Evolutionary conservation across 2,888 invertebrate genomes (phyloP).

Genomic region (Folsomia candida): DNA sequence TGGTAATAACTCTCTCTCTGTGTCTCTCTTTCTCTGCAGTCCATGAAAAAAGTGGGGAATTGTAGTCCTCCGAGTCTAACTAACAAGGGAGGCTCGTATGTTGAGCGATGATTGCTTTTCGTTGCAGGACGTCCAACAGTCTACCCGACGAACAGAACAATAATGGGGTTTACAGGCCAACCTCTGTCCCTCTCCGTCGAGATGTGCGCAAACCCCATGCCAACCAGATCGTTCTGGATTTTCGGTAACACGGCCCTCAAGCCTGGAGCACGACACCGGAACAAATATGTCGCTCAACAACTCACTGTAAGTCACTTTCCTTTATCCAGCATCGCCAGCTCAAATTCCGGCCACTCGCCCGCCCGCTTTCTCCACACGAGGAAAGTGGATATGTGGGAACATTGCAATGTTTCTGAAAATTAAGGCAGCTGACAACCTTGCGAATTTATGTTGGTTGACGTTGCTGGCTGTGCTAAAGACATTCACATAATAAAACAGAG

Average conservation of each 20-base stretch:
- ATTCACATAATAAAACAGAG: background rate
- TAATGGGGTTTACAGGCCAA: constrained; percentile 68
- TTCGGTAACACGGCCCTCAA: constrained; percentile 51
- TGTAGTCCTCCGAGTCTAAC: no score
- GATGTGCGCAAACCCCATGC: constrained; percentile 74
- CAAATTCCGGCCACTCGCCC: background rate
- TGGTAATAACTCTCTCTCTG: no score
- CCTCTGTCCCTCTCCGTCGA: constrained; percentile 68
- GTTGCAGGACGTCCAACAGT: constrained; percentile 66
- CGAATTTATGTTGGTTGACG: background rate
- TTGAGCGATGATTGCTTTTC: constrained; percentile 48
- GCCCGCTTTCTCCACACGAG: background rate
- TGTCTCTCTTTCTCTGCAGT: no score
- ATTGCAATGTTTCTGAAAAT: background rate
- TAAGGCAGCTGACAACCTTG: background rate
- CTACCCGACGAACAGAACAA: constrained; percentile 64
- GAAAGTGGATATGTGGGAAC: background rate
- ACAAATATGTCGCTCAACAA: constrained; percentile 58
- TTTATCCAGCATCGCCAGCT: background rate
- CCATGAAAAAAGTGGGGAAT: no score
- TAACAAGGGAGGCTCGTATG: no score
- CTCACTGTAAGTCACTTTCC: constrained; percentile 57
- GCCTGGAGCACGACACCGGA: constrained; percentile 53
- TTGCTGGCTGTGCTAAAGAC: background rate
- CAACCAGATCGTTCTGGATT: constrained; percentile 65